A percentile compares a stretch with the other conserved stretches of the same genome.
Evolutionary conservation across 2,113 vertebrate genomes (phyloP).

Genomic region (Cricetomys ansorgei): DNA sequence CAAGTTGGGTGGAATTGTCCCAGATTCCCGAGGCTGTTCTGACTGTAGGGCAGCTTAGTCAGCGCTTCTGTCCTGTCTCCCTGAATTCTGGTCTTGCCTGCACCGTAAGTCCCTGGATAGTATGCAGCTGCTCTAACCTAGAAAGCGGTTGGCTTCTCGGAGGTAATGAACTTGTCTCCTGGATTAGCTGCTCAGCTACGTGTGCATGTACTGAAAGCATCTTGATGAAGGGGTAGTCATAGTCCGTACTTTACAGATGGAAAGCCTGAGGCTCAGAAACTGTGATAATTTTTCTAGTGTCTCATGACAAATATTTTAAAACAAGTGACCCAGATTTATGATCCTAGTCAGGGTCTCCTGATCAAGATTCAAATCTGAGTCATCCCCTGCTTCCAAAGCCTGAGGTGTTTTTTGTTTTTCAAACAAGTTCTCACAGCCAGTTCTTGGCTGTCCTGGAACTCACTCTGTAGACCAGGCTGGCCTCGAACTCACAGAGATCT

Average conservation of each 20-base stretch:
- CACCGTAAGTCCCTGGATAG: not conserved
- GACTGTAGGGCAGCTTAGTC: not conserved
- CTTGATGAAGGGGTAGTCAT: not conserved
- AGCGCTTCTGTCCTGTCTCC: not conserved
- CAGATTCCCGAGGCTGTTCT: not conserved
- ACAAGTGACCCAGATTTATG: not conserved
- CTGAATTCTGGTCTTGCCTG: not conserved
- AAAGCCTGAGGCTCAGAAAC: slow-evolving; percentile 36
- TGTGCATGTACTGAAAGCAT: not conserved
- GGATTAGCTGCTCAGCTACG: not conserved
- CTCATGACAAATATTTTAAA: slow-evolving; percentile 16
- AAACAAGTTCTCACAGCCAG: not conserved
- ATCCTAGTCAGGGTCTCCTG: not conserved
- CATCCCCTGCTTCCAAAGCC: slow-evolving; percentile 26
- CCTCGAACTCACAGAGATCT: not conserved
- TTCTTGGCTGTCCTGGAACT: not conserved
- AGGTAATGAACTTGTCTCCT: not conserved
- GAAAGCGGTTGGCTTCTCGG: not conserved
- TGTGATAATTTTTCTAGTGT: slow-evolving; percentile 13
- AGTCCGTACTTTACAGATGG: slow-evolving; percentile 26
- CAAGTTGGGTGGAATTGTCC: slow-evolving; percentile 12
- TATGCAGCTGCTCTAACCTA: not conserved
- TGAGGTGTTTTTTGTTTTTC: not conserved
- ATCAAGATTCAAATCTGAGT: not conserved
- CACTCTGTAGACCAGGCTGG: not conserved